phyloP scores from a whole-genome alignment of 2,888 invertebrate genomes.

The Dromius quadrimaculatus region DNA sequence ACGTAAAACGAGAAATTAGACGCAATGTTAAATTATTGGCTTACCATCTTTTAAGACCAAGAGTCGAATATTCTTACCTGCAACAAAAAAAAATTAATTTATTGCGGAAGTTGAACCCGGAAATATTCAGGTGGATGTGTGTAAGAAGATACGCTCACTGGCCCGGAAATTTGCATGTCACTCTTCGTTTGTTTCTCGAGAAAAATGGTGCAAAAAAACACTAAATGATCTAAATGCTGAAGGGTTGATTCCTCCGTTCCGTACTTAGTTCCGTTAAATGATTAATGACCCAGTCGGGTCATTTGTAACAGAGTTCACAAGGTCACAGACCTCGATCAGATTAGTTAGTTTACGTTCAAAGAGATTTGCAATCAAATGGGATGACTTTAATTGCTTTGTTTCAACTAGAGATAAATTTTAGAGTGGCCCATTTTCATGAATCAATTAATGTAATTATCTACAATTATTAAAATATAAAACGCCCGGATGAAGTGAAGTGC shows the following conservation, averaged over 20 bases:
- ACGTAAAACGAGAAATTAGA: not conserved
- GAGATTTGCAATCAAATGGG: slow-evolving; percentile 10
- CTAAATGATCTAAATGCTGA: not conserved
- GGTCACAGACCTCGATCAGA: not conserved
- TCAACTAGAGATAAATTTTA: not conserved
- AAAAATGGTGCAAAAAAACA: not conserved
- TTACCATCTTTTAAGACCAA: slow-evolving; percentile 15
- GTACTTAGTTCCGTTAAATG: not conserved
- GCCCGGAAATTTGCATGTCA: not conserved
- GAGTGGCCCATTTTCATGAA: no score
- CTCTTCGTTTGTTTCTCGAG: no score
- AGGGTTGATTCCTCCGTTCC: not conserved
- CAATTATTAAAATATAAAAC: no score
- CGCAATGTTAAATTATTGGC: not conserved
- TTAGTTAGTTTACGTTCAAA: not conserved
- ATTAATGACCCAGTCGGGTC: slow-evolving; percentile 7
- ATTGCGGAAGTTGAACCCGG: no score
- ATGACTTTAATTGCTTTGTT: not conserved
- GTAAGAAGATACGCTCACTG: not conserved
- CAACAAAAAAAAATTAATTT: slow-evolving; percentile 13
- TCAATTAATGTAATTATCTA: no score
- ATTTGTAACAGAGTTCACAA: not conserved
- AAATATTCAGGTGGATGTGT: not conserved
- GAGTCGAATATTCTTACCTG: slow-evolving; percentile 12
- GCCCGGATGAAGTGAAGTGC: no score